Percentiles rank a stretch among this genome's conserved stretches.
Conservation (phyloP, 2,888 invertebrate genomes). For the Lasius fuliginosus region DNA sequence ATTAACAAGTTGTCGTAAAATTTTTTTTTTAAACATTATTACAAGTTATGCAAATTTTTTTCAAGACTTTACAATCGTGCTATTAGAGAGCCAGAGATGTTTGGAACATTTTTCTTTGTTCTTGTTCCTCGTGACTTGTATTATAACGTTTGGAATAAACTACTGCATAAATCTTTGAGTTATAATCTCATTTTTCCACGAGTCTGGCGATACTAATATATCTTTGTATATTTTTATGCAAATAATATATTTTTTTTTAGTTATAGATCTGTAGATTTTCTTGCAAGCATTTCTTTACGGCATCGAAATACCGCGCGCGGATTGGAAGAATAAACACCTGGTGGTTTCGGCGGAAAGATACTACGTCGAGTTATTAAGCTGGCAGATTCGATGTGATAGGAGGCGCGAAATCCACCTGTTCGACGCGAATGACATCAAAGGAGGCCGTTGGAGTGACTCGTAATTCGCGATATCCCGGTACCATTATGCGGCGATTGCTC, state of each 20-base stretch:
- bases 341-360: conserved; percentile 13
- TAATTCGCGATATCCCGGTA: conserved; percentile 68
- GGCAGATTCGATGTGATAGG: conserved; percentile 35
- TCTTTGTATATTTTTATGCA: background rate
- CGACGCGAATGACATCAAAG: conserved; percentile 59
- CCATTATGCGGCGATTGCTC: conserved; percentile 73
- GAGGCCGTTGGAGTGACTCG: conserved; percentile 61
- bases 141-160: background rate
- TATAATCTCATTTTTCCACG: background rate
- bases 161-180: background rate
- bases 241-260: background rate
- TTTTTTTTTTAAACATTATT: background rate
- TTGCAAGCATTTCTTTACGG: background rate
- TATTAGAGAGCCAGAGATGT: background rate
- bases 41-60: background rate
- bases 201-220: background rate
- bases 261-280: background rate
- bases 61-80: background rate
- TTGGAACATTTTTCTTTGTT: background rate
- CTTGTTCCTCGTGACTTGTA: background rate
- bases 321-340: conserved; percentile 9
- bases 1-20: background rate
- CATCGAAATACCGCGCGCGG: background rate
- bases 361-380: conserved; percentile 46
- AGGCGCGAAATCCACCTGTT: conserved; percentile 58